Evolutionary conservation across 2,797 vertebrate genomes (phyloP), one percentile per base, ranked within the genome.

Genomic region (Sebastes trivittatus): DNA sequence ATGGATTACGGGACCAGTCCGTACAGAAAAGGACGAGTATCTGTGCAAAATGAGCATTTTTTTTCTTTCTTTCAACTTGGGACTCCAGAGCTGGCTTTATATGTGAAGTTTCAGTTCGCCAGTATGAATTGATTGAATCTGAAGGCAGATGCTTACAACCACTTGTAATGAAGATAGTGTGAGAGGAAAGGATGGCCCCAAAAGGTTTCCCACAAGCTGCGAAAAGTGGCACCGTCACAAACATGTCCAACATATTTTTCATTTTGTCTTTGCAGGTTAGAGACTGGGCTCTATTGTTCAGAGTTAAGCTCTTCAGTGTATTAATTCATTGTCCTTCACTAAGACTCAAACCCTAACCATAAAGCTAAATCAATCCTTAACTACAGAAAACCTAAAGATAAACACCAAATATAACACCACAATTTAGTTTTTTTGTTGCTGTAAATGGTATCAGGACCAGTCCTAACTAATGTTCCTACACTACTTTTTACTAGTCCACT

Each of bases 241-340:
- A 90, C 32, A 88, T 83, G 90, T 49, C 87, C 89, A 88, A 85
- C 67, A 6, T 11, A 59, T 49, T 59, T 80, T 16, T 46, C 42
- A 14, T 64, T 82, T 80, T 16, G 36, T 80, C 22, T 78, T 74
- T 64, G 16, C 49, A 68, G 6, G 13, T 46, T 49, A 22, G 3
- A n/a, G 7, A 52, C 25, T 10, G 20, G 18, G 7, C 22, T 67
- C 49, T 30, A 25, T 9, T 29, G 14, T 8, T 16, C 9, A 0
- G 9, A 49, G 5, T 54, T 63, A 6, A 60, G 29, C 13, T 54
- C 27, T 58, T 27, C 2, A 30, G 23, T 32, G 13, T 23, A 67
- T 27, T 22, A 20, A 80, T 4, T 49, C 1, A 14, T 7, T 29
- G 22, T 14, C 32, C 36, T 32, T 42, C 18, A 72, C 9, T 5